Evolutionary conservation across 2,113 vertebrate species (phyloP).

Genomic region (Neofelis nebulosa): DNA sequence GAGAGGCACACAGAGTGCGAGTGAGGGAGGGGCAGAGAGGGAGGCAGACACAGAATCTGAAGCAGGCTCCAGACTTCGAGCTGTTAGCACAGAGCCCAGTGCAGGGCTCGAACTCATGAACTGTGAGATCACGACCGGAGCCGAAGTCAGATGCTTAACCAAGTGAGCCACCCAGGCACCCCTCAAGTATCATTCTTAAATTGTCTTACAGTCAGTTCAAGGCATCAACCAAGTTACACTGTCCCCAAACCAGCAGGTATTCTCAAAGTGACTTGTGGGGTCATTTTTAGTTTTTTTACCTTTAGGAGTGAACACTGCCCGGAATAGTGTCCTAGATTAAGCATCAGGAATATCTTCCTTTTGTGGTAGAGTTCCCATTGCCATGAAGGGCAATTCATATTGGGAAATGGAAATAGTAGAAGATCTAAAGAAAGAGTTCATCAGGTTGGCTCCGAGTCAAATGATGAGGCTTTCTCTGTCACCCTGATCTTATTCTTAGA

Average conservation of each 20-base stretch:
- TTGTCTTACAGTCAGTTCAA: background rate
- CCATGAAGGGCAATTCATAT: background rate
- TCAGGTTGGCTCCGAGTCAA: background rate
- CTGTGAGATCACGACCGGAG: too few relatives aligned
- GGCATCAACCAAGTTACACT: background rate
- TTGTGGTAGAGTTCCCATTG: background rate
- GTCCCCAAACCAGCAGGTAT: background rate
- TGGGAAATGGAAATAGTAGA: background rate
- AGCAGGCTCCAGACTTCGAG: too few relatives aligned
- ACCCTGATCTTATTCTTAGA: background rate
- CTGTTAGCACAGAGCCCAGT: too few relatives aligned
- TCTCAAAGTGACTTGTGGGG: background rate
- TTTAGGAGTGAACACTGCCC: background rate
- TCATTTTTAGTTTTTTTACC: background rate
- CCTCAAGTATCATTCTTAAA: background rate
- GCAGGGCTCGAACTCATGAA: too few relatives aligned
- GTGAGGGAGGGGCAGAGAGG: too few relatives aligned
- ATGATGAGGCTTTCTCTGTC: background rate
- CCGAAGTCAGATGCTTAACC: too few relatives aligned
- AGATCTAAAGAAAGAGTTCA: background rate
- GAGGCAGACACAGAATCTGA: too few relatives aligned
- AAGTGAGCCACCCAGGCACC: too few relatives aligned
- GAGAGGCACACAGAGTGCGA: too few relatives aligned
- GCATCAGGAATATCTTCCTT: background rate
- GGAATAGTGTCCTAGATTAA: background rate